Evolutionary conservation across 2,797 vertebrate genomes (phyloP), one percentile per base, ranked within the genome.

Genomic region (Epinephelus malabaricus): DNA sequence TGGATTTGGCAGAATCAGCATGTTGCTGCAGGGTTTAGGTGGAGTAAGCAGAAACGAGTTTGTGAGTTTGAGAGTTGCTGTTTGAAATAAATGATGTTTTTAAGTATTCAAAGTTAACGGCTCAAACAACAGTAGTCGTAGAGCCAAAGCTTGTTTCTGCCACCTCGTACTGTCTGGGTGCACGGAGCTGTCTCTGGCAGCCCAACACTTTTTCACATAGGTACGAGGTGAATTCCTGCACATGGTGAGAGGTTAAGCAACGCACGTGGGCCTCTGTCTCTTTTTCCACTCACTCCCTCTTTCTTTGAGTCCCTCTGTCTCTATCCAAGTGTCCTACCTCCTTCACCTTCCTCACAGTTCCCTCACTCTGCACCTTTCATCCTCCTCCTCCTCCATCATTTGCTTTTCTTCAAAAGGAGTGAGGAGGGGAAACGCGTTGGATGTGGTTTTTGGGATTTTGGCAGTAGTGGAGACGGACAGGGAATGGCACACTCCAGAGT

Each of bases 161-260:
- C 59, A 13, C 25, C 30, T 53, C 56, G 18, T 86, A 47, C 62
- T 64, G 61, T 65, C 61, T 70, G 69, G 66, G 46, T 72, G 51
- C 58, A 72, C 75, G 59, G 80, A 73, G 55, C 69, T 34, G 56
- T 86, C 78, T 69, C 58, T 63, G 55, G 78, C 60, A 71, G 59
- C 70, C 63, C 27, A 70, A 25, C 60, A 59, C 78, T 88, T 91
- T 92, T 86, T 87, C 95, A 94, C 82, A 71, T 91, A 89, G 85
- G 82, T 91, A 87, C 67, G 83, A 94, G 79, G 64, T 87, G 61
- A 87, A 92, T 93, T 93, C 86, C 89, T 82, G 71, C 76, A 79
- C 81, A 82, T 60, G 64, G 91, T 73, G 86, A 84, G 82, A 88
- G 79, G 73, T n/a, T 34, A 62, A 59, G 81, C 58, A 30, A 11